Evolutionary conservation across 2,113 vertebrate genomes (phyloP).

Genomic region (Chionodraco myersi): DNA sequence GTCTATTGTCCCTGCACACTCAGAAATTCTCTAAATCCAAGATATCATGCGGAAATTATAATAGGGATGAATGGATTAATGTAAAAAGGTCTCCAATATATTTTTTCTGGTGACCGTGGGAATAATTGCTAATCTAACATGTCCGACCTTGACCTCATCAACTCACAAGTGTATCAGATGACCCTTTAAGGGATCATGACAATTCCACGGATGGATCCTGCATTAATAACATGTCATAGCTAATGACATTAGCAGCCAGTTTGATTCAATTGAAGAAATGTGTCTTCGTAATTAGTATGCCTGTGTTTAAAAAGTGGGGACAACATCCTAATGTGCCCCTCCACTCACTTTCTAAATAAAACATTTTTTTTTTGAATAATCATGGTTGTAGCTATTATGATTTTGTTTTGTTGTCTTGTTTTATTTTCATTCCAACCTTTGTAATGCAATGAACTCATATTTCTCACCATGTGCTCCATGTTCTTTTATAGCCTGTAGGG

Average conservation of each 20-base stretch:
- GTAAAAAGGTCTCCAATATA: background rate
- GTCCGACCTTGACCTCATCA: constrained; percentile 19
- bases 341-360: background rate
- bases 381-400: too few species aligned
- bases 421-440: too few species aligned
- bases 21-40: constrained; percentile 48
- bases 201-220: background rate
- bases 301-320: background rate
- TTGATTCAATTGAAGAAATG: background rate
- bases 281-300: background rate
- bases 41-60: constrained; percentile 31
- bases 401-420: too few species aligned
- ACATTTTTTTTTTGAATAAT: too few species aligned
- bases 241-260: background rate
- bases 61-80: constrained; percentile 18
- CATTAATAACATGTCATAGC: background rate
- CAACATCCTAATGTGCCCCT: background rate
- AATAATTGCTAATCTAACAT: constrained; percentile 1
- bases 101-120: background rate
- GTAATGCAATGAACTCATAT: too few species aligned
- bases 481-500: too few species aligned
- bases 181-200: background rate
- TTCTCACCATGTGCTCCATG: too few species aligned
- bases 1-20: constrained; percentile 34
- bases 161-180: background rate